Conservation (phyloP, 2,113 vertebrate genomes). For the Muntiacus reevesi region DNA sequence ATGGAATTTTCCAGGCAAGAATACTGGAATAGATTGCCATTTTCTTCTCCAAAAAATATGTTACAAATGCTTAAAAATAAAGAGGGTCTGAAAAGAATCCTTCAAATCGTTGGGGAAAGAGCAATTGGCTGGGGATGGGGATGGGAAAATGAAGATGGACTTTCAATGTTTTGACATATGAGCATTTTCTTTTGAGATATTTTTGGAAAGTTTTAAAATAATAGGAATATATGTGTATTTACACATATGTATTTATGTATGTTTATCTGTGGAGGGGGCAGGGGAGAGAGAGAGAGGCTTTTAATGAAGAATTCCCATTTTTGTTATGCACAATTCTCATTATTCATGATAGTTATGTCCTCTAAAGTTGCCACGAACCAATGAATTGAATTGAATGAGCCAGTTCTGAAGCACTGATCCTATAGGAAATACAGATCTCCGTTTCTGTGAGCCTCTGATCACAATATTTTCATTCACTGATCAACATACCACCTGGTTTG, state of each 20-base stretch:
- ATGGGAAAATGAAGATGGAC: neutral
- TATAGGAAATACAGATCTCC: neutral
- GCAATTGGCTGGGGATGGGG: neutral
- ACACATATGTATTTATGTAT: neutral
- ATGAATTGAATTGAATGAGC: neutral
- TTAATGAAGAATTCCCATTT: neutral
- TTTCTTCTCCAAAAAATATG: neutral
- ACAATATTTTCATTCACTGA: neutral
- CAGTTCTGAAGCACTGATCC: neutral
- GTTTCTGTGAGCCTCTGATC: neutral
- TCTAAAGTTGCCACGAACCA: neutral
- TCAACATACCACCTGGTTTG: neutral
- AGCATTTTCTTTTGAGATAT: neutral
- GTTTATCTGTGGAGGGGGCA: neutral
- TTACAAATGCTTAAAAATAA: neutral
- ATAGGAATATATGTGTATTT: neutral
- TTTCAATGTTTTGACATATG: neutral
- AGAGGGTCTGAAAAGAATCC: neutral
- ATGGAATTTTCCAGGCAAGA: neutral
- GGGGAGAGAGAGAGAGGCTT: neutral
- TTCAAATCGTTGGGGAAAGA: neutral
- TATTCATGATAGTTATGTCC: neutral
- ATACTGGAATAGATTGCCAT: neutral
- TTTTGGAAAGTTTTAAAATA: neutral
- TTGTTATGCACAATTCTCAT: neutral